Evolutionary conservation across 2,888 invertebrate genomes (phyloP).

Genomic region (Mamestra brassicae): DNA sequence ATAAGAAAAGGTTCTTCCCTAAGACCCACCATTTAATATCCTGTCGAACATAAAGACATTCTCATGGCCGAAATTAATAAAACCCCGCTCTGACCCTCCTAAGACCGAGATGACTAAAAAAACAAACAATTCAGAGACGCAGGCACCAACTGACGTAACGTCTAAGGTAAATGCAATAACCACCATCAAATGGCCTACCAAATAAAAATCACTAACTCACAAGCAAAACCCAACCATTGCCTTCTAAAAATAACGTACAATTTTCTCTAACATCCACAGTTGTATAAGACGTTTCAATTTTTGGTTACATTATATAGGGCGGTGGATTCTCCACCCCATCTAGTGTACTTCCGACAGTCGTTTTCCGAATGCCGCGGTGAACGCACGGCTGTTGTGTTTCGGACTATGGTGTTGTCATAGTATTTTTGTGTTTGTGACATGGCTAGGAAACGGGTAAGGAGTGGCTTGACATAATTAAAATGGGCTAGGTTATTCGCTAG

Average conservation of each 20-base stretch:
- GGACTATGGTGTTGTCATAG: conserved; percentile 69
- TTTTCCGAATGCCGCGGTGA: conserved; percentile 71
- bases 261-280: conserved; percentile 59
- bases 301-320: conserved; percentile 77
- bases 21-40: conserved; percentile 9
- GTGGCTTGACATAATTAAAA: conserved; percentile 59
- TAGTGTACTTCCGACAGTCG: conserved; percentile 76
- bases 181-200: conserved; percentile 60
- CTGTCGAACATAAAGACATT: conserved; percentile 36
- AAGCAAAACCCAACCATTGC: conserved; percentile 60
- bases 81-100: conserved; percentile 36
- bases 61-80: conserved; percentile 45
- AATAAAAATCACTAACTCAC: conserved; percentile 46
- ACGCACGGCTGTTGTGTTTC: conserved; percentile 67
- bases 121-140: conserved; percentile 59
- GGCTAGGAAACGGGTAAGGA: conserved; percentile 89
- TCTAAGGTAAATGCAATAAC: conserved; percentile 72
- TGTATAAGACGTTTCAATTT: conserved; percentile 72
- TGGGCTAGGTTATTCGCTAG: conserved; percentile 59
- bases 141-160: conserved; percentile 65
- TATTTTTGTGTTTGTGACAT: conserved; percentile 75
- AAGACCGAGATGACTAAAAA: conserved; percentile 39
- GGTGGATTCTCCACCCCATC: conserved; percentile 76
- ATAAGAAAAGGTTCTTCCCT: conserved; percentile 2
- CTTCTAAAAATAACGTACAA: conserved; percentile 56